phyloP scores from a whole-genome alignment of 2,113 vertebrate species.

The Sus scrofa region DNA sequence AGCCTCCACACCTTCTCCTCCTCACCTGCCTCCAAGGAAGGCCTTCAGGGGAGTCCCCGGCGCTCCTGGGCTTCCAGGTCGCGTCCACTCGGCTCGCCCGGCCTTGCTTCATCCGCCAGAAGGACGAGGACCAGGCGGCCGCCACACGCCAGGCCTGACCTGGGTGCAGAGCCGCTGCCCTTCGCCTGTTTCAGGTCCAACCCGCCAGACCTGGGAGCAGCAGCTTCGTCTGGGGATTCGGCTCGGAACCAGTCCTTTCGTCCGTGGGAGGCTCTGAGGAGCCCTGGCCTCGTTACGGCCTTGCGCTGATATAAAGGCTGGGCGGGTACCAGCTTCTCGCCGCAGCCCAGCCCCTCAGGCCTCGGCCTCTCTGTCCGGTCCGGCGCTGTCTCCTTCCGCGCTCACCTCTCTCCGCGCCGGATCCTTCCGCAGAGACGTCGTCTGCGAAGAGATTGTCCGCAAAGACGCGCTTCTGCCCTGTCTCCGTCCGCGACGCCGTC shows the following conservation, averaged over 20 bases:
- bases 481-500: too few relatives aligned
- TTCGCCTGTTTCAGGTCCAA: not conserved
- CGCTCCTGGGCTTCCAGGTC: not conserved
- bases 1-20: not conserved
- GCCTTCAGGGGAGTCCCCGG: not conserved
- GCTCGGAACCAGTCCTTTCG: not conserved
- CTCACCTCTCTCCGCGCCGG: too few relatives aligned
- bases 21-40: not conserved
- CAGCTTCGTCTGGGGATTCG: fast-evolving
- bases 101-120: not conserved
- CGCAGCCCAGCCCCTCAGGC: not conserved
- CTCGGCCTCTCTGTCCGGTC: too few relatives aligned
- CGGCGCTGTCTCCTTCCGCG: fast-evolving
- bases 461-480: too few relatives aligned
- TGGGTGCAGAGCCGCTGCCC: fast-evolving
- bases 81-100: too few relatives aligned
- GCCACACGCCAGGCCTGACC: not conserved
- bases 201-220: not conserved
- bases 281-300: fast-evolving
- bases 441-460: too few relatives aligned
- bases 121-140: fast-evolving
- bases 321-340: too few relatives aligned
- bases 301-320: not conserved
- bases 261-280: not conserved
- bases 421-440: too few relatives aligned